Base-by-base conservation (phyloP, 2,888 invertebrate species). In the Chrysomela aeneicollis region DNA sequence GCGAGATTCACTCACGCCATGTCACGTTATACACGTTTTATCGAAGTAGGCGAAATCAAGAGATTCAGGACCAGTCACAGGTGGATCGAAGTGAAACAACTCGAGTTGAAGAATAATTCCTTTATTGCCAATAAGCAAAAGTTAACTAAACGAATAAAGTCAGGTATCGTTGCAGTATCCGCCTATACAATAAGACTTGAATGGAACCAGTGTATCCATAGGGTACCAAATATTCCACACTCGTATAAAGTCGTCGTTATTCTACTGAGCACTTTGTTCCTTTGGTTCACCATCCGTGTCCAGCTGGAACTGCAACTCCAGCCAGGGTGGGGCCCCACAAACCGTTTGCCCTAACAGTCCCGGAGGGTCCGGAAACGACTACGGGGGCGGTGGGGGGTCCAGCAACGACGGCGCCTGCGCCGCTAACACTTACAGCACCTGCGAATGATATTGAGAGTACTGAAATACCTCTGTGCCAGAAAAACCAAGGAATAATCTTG, bases 331-430 rank as follows among this genome's bases (percentile, higher is more conserved):
- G 77, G 60, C 79, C 80, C 69, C 78, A 75, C 75, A 83, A 35
- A 77, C 84, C 71, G 72, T 82, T 68, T 79, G 85, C 75, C 19
- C 69, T 72, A 46, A 78, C 70, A 59, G 73, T 71, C 55, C 79
- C 79, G 51, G 78, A 67, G 32, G 78, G 78, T 55, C 79, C 79
- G 10, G 74, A 66, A 59, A 79, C 77, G 53, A 73, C 71, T 46
- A 73, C 78, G 18, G 78, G 78, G 15, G 75, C 78, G 51, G 78
- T 76, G 55, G 66, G 71, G 5, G 78, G 78, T 49, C 79, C 78
- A 18, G 64, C 67, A n/a, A 77, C 74, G 6, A 73, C 64, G 4
- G 75, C 75, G 32, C 76, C 76, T 53, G 74, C 77, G 18, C 73
- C 78, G 50, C 70, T 73, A 18, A 71, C 75, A 49, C 67, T 61